A percentile compares a stretch with the other conserved stretches of the same genome.
Conservation (phyloP, 53 echinoderm and acorn worm species). For the Holothuria leucospilota region DNA sequence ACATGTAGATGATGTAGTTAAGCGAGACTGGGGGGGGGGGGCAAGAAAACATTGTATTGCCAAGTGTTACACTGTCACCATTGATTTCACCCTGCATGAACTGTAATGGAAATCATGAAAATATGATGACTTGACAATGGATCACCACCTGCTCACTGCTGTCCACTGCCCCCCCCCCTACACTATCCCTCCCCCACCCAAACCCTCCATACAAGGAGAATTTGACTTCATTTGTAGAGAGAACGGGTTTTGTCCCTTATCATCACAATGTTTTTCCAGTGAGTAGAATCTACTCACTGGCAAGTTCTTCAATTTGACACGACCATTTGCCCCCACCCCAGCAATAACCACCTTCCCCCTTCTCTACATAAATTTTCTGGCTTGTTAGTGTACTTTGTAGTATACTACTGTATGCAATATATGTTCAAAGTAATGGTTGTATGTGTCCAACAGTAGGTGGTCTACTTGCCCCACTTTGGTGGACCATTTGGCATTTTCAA, state of each 20-base stretch:
- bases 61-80: background rate
- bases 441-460: conserved; percentile 11
- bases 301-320: too few species aligned
- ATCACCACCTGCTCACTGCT: background rate
- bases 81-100: conserved; percentile 11
- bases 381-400: background rate
- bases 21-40: background rate
- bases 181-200: background rate
- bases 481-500: conserved; percentile 14
- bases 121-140: conserved; percentile 7
- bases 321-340: too few species aligned
- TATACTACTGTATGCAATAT: conserved; percentile 2
- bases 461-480: background rate
- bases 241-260: conserved; percentile 1
- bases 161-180: background rate
- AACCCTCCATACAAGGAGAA: background rate
- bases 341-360: background rate
- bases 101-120: conserved; percentile 5
- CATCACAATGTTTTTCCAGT: background rate
- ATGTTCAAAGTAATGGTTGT: background rate
- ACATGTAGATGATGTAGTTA: background rate
- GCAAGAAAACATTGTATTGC: too few species aligned
- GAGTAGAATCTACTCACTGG: too few species aligned
- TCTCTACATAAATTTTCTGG: background rate
- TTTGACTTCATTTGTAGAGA: conserved; percentile 3